Base-by-base conservation (phyloP, 1,140 invertebrate species). In the Cotesia glomerata region DNA sequence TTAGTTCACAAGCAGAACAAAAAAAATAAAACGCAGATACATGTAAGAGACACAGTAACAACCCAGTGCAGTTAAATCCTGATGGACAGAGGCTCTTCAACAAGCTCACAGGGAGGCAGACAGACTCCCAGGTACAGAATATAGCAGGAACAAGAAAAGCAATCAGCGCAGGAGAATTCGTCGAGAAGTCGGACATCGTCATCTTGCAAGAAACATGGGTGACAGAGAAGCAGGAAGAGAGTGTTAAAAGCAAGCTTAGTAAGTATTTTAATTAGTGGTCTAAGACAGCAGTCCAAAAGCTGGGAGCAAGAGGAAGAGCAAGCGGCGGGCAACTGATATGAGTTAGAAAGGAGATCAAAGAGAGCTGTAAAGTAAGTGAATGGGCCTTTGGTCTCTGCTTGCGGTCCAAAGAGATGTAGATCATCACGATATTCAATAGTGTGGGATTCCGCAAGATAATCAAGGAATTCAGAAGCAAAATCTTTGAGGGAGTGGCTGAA, bases 161-260 rank as follows among this genome's bases (percentile, higher is more conserved):
- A 35, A 51, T 5, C 9, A 69, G 73, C 2, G 62, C 71, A 36
- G 73, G 72, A 74, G 45, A 73, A 5, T 73, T 58, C 36, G 16
- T 78, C 18, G 61, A 75, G 13, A 54, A 67, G n/a, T 51, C 3
- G 4, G 66, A 77, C 51, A 56, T 74, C 7, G 32, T 75, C 0
- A 54, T 77, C 7, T 5, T 77, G 9, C 64, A 67, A 9, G 78
- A 76, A 49, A 77, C 74, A 32, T 77, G 73, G 74, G 3, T 77
- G 34, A 71, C 74, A 5, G 18, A 74, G 36, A 68, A 76, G 59
- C 45, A 59, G 3, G 66, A 71, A 61, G 59, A 64, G 3, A 65
- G 35, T 7, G 32, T 70, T 14, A 58, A 62, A 14, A 52, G 66
- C 1, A 72, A 39, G 16, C 34, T 78, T 18, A 26, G 14, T 7